Evolutionary conservation across 92 coral and sea anemone genomes (phyloP).

Genomic region (Epizoanthus ramosus): DNA sequence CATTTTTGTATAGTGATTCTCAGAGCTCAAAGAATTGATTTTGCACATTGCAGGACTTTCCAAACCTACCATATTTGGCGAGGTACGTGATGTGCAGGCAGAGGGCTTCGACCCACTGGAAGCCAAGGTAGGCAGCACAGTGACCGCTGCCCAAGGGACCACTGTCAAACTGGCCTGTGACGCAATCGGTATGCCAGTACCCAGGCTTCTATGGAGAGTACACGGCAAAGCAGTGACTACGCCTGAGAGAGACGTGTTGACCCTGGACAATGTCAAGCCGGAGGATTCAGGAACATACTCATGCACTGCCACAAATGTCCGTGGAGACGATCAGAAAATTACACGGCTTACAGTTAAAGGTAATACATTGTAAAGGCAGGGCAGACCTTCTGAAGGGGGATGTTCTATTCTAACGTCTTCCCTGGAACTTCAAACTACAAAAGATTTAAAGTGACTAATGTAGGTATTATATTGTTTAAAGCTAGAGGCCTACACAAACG

Average conservation of each 20-base stretch:
- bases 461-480: too few species aligned
- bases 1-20: too few species aligned
- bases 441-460: too few species aligned
- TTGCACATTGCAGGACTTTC: constrained; percentile 52
- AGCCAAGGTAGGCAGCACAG: constrained; percentile 66
- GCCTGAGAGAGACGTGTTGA: constrained; percentile 28
- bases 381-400: too few species aligned
- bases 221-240: constrained; percentile 55
- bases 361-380: background rate
- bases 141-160: constrained; percentile 63
- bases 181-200: constrained; percentile 75
- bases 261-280: constrained; percentile 49
- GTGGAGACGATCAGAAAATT: constrained; percentile 63
- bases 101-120: constrained; percentile 47
- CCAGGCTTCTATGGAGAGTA: constrained; percentile 69
- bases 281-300: constrained; percentile 73
- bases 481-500: too few species aligned
- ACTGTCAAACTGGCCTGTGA: constrained; percentile 66
- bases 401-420: too few species aligned
- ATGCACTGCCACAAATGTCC: constrained; percentile 73
- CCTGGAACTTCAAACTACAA: too few species aligned
- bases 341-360: constrained; percentile 44
- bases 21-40: too few species aligned
- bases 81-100: constrained; percentile 53
- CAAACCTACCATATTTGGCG: constrained; percentile 65